Evolutionary conservation across 1,140 invertebrate species (phyloP).

Genomic region (Drosophila sp.): DNA sequence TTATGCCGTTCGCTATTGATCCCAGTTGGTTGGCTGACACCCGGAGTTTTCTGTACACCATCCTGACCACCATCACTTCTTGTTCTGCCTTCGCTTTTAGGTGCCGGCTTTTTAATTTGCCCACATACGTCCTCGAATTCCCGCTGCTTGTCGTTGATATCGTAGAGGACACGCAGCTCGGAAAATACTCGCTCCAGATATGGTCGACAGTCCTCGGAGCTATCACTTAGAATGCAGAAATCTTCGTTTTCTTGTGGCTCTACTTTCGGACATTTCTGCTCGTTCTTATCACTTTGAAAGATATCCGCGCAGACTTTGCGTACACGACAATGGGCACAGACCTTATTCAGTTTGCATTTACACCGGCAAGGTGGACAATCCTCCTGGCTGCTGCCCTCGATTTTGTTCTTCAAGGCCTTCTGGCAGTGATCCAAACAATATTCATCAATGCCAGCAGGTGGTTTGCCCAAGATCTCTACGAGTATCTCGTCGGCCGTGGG

Average conservation of each 20-base stretch:
- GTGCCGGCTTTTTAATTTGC: not conserved
- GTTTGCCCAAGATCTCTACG: conserved; percentile 49
- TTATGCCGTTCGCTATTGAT: conserved; percentile 47
- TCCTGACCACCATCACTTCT: not conserved
- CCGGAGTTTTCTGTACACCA: not conserved
- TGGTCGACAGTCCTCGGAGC: conserved; percentile 50
- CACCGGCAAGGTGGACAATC: conserved; percentile 55
- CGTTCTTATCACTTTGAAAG: conserved; percentile 33
- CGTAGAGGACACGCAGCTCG: conserved; percentile 68
- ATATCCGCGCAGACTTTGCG: conserved; percentile 64
- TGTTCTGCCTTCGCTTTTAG: not conserved
- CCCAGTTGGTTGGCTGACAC: not conserved
- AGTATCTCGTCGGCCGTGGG: conserved; percentile 60
- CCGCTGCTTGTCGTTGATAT: conserved; percentile 52
- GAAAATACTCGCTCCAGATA: conserved; percentile 73
- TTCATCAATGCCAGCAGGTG: not conserved
- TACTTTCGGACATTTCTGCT: conserved; percentile 25
- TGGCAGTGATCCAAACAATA: conserved; percentile 32
- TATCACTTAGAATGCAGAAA: conserved; percentile 43
- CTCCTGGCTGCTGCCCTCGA: not conserved
- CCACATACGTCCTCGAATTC: conserved; percentile 41
- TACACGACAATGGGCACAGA: conserved; percentile 74
- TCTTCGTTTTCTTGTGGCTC: conserved; percentile 38
- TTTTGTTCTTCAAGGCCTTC: not conserved
- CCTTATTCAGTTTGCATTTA: conserved; percentile 53